Percentiles rank a stretch among this genome's conserved stretches.
Evolutionary conservation across 2,113 vertebrate species (phyloP).

Genomic region (Brevimyrus niger): DNA sequence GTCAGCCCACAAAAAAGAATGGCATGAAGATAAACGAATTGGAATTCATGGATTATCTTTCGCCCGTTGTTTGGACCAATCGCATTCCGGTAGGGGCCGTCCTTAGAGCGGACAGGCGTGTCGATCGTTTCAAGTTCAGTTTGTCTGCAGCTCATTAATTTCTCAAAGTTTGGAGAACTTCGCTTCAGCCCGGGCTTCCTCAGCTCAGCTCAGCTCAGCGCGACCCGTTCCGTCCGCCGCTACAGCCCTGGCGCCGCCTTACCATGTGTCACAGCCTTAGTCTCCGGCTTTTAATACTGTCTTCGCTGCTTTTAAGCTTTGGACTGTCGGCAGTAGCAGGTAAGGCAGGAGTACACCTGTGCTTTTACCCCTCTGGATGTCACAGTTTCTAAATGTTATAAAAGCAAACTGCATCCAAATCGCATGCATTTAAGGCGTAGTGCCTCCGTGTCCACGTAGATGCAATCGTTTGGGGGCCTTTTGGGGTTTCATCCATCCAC

Average conservation of each 20-base stretch:
- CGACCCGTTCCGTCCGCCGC: conserved; percentile 18
- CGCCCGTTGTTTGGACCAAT: conserved; percentile 34
- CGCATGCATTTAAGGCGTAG: background rate
- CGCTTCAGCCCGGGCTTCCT: conserved; percentile 27
- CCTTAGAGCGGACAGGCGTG: conserved; percentile 43
- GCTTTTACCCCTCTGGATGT: conserved; percentile 5
- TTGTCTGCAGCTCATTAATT: conserved; percentile 62
- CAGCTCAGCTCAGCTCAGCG: conserved; percentile 26
- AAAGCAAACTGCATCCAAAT: background rate
- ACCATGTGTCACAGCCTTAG: conserved; percentile 66
- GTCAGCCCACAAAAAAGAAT: conserved; percentile 47
- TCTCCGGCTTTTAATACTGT: conserved; percentile 46
- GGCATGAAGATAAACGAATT: conserved; percentile 36
- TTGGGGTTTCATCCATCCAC: background rate
- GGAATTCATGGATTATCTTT: background rate
- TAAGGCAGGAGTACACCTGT: conserved; percentile 38
- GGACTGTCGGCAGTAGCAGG: conserved; percentile 43
- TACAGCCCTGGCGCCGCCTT: conserved; percentile 23
- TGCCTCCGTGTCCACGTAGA: background rate
- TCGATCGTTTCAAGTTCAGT: conserved; percentile 56
- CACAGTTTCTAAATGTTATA: background rate
- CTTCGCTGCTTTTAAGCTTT: conserved; percentile 57
- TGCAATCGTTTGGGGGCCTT: background rate
- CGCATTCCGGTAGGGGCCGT: background rate
- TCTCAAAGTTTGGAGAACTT: conserved; percentile 59